These are phyloP conservation scores for Brachypteracias leptosomus DNA, from an alignment of 2,113 vertebrate genomes.

Conservation along the genomic window DNA sequence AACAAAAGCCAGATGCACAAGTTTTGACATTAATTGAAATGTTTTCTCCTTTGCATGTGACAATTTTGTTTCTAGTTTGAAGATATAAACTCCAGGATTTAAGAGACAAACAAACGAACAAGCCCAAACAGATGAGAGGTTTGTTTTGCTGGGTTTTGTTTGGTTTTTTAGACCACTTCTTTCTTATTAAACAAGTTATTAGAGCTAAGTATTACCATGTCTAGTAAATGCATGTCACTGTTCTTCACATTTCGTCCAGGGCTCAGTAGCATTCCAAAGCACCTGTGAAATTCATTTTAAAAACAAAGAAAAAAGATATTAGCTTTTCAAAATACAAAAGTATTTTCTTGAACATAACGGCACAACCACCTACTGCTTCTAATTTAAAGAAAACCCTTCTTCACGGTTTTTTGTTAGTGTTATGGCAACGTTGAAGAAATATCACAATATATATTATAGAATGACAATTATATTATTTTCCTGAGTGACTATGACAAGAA, in stretches of 20 bases:
- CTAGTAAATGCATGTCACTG: slow-evolving; percentile 96
- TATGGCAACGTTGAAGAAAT: neutral
- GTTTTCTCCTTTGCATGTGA: neutral
- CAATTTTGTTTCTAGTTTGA: neutral
- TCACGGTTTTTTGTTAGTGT: neutral
- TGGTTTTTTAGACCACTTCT: neutral
- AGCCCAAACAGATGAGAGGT: neutral
- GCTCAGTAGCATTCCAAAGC: slow-evolving; percentile 98
- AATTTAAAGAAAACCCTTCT: slow-evolving; percentile 28
- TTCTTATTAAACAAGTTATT: neutral
- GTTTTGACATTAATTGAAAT: neutral
- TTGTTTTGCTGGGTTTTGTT: neutral
- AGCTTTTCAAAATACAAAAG: neutral
- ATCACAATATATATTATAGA: neutral
- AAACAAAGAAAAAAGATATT: neutral
- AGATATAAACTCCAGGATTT: neutral
- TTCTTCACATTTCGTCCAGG: slow-evolving; percentile 95
- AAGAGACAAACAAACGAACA: neutral
- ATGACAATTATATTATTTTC: neutral
- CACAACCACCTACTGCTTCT: slow-evolving; percentile 43
- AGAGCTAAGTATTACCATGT: slow-evolving; percentile 85
- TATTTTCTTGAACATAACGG: slow-evolving; percentile 20
- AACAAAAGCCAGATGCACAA: neutral
- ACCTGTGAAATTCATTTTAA: slow-evolving; percentile 74
- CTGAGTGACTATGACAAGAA: neutral